Evolutionary conservation across 2,888 invertebrate species (phyloP), one percentile per base, ranked within the genome.

Genomic region (Drosophila mercatorum): DNA sequence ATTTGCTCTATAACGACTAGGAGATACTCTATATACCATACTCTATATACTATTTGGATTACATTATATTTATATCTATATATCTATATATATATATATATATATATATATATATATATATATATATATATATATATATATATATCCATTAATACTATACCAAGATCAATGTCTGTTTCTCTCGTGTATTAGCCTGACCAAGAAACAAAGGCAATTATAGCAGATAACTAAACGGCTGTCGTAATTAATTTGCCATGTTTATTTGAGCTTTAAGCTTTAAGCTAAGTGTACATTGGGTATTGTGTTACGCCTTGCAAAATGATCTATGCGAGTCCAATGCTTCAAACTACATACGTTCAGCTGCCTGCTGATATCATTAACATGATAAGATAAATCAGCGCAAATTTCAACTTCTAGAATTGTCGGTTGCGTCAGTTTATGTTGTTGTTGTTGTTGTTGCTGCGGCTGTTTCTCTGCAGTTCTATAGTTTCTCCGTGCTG

Each of bases 401-500:
- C 46, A 47, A 70, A 65, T 56, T 68, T 60, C 12, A 72, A 66
- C 41, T 70, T 65, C 65, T 51, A 51, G 60, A 55, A 56, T 26
- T 26, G 41, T 61, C 46, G 53, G 46, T 49, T 72, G 78, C 77
- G 61, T 80, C 66, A 71, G 76, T 82, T 70, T 62, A 62, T 65
- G 65, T 67, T 55, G 31, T 62, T 76, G 47, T 6, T 52, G 65
- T 22, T 31, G 38, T 6, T 22, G 11, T 22, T 3, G 31, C 31
- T 60, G 60, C 64, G 47, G 49, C n/a, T 31, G 53, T 31, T 31
- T 26, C 40, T 68, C 75, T 83, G 83, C 85, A 85, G 85, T 78
- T 83, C 56, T 88, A 88, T 83, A 83, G 88, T 88, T 88, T 85
- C 73, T 71, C 49, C 64, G 22, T 60, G 71, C 58, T 17, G 56